A percentile compares a stretch with the other conserved stretches of the same genome.
These are phyloP conservation scores for Amyelois transitella DNA, from an alignment of 1,140 invertebrate genomes.

Conservation along the genomic window DNA sequence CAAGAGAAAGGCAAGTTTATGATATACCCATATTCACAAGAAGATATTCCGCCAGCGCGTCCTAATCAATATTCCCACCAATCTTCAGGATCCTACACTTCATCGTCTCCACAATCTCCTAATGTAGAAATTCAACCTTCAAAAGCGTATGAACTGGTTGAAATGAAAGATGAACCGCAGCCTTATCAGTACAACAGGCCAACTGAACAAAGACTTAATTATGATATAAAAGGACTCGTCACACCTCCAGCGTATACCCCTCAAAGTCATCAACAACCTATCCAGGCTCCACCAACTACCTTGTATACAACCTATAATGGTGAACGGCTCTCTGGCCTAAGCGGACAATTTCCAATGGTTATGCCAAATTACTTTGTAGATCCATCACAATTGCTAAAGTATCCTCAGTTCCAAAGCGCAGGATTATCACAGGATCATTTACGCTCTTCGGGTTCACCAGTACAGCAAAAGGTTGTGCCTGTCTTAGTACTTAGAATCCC, in stretches of 20 bases:
- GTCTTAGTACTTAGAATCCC: slow-evolving; percentile 75
- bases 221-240: slow-evolving; percentile 34
- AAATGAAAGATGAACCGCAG: slow-evolving; percentile 49
- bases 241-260: slow-evolving; percentile 26
- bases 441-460: slow-evolving; percentile 39
- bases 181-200: slow-evolving; percentile 47
- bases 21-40: slow-evolving; percentile 77
- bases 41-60: slow-evolving; percentile 66
- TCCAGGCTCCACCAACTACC: slow-evolving; percentile 36
- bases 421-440: slow-evolving; percentile 57
- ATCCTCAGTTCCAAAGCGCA: slow-evolving; percentile 61
- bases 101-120: slow-evolving; percentile 25
- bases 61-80: slow-evolving; percentile 14
- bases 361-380: slow-evolving; percentile 69
- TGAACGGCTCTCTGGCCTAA: slow-evolving; percentile 57
- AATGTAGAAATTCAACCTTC: slow-evolving; percentile 69
- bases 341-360: slow-evolving; percentile 64
- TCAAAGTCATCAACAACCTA: slow-evolving; percentile 9
- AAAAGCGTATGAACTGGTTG: slow-evolving; percentile 66
- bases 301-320: slow-evolving; percentile 71
- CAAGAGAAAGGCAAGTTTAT: slow-evolving; percentile 73
- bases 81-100: not conserved
- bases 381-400: slow-evolving; percentile 56
- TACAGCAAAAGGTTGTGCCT: slow-evolving; percentile 67
- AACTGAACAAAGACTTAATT: slow-evolving; percentile 25